phyloP scores from a whole-genome alignment of 2,797 vertebrate species.

The Antennarius maculatus region DNA sequence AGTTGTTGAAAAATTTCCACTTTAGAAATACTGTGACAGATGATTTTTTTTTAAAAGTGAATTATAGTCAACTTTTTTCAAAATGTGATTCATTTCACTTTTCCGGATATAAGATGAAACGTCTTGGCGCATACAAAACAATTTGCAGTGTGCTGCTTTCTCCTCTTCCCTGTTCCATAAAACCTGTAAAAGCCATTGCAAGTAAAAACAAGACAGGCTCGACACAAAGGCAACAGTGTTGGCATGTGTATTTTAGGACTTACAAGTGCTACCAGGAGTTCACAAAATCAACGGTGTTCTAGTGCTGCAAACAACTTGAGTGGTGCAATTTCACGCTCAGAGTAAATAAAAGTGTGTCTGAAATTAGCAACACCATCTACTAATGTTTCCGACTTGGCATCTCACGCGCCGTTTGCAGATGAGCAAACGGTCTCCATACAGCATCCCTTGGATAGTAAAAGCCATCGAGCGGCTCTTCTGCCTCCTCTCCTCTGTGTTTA shows the following conservation, averaged over 20 bases:
- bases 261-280: conserved; percentile 58
- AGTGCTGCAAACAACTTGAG: conserved; percentile 65
- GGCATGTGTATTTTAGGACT: conserved; percentile 59
- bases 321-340: conserved; percentile 63
- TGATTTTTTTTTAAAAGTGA: no score
- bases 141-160: conserved; percentile 12
- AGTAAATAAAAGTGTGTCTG: conserved; percentile 65
- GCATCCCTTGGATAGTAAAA: conserved; percentile 53
- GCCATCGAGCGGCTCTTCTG: conserved; percentile 40
- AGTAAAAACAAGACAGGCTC: conserved; percentile 49
- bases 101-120: no score
- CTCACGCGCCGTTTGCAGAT: conserved; percentile 63
- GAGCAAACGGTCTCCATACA: conserved; percentile 45
- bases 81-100: no score
- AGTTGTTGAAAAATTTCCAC: background rate
- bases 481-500: conserved; percentile 47
- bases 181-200: conserved; percentile 45
- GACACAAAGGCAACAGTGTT: conserved; percentile 33
- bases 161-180: conserved; percentile 30
- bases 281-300: conserved; percentile 57
- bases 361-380: conserved; percentile 60
- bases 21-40: background rate
- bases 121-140: no score
- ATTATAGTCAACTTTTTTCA: no score
- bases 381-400: conserved; percentile 59